These are phyloP conservation scores for Rhagium mordax DNA, from an alignment of 2,888 invertebrate species.

Conservation along the genomic window DNA sequence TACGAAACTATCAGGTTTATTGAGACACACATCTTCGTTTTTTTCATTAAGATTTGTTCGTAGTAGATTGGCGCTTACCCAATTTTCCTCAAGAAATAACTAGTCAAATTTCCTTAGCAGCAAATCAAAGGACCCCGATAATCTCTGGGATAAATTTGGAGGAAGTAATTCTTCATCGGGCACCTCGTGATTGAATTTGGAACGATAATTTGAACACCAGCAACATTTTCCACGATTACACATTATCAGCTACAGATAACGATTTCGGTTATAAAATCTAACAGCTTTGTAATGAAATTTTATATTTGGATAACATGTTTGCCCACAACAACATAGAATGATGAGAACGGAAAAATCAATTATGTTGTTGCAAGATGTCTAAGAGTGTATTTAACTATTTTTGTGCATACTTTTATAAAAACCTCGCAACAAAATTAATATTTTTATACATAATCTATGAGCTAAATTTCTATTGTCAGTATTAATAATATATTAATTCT, in stretches of 20 bases:
- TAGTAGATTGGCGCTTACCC: no score
- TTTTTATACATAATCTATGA: constrained; percentile 50
- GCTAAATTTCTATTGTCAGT: constrained; percentile 61
- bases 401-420: constrained; percentile 31
- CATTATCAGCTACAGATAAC: neutral
- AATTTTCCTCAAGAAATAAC: no score
- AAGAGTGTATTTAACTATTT: neutral
- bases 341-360: neutral
- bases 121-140: no score
- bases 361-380: constrained; percentile 25
- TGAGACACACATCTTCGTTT: no score
- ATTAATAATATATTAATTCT: constrained; percentile 45
- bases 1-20: no score
- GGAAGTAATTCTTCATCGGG: neutral
- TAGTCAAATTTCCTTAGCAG: no score
- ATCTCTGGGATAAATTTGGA: no score
- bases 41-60: no score
- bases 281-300: constrained; percentile 1
- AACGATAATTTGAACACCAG: neutral
- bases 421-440: constrained; percentile 25
- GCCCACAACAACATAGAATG: constrained; percentile 10
- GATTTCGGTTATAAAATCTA: neutral
- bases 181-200: neutral
- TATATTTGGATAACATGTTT: constrained; percentile 15
- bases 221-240: neutral